Conservation (phyloP, 2,888 invertebrate genomes). For the Gastrophysa polygoni region DNA sequence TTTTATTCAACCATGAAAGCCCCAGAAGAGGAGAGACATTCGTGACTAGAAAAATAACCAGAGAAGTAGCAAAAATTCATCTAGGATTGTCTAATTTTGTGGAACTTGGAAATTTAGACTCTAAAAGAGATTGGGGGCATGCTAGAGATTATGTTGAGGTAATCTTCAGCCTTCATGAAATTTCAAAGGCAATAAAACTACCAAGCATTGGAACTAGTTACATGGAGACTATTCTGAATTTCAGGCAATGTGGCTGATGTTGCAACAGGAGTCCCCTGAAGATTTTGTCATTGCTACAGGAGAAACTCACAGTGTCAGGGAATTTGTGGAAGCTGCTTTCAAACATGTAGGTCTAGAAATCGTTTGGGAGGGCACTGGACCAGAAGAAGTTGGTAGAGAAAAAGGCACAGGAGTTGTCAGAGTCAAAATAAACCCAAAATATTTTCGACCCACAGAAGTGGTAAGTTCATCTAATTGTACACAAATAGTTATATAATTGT, state of each 20-base stretch:
- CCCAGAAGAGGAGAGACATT: conserved; percentile 97
- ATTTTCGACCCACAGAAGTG: conserved; percentile 98
- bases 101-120: conserved; percentile 93
- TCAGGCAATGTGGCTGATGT: conserved; percentile 99
- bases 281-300: conserved; percentile 99
- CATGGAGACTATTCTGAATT: too few species aligned
- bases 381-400: conserved; percentile 78
- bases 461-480: too few species aligned
- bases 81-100: conserved; percentile 83
- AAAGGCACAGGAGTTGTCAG: conserved; percentile 75
- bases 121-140: conserved; percentile 98
- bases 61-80: conserved; percentile 95
- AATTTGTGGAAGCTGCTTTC: conserved; percentile 95
- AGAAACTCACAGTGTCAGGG: conserved; percentile 91
- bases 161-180: conserved; percentile 33
- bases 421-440: conserved; percentile 90
- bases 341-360: conserved; percentile 79
- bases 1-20: conserved; percentile 96
- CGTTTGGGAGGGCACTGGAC: conserved; percentile 86
- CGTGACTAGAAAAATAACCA: conserved; percentile 96
- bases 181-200: too few species aligned
- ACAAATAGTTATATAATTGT: too few species aligned
- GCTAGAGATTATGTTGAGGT: conserved; percentile 95
- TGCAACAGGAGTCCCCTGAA: conserved; percentile 88
- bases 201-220: too few species aligned